Conservation (phyloP, 1,140 invertebrate genomes). For the Eupristina koningsbergeri region DNA sequence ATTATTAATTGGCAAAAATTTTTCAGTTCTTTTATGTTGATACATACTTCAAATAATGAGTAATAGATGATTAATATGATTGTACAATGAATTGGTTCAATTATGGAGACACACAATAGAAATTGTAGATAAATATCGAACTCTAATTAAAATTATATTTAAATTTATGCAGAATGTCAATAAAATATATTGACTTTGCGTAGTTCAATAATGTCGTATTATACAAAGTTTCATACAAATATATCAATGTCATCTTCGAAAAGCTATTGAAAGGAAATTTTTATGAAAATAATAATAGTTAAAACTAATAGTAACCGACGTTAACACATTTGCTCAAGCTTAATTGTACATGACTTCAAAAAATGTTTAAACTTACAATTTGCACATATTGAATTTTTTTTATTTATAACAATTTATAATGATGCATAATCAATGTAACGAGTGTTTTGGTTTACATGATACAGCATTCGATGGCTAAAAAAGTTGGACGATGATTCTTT, state of each 20-base stretch:
- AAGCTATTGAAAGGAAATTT: neutral
- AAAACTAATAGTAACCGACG: neutral
- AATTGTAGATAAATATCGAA: neutral
- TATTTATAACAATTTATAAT: neutral
- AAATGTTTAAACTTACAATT: neutral
- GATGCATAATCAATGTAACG: neutral
- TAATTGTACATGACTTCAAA: neutral
- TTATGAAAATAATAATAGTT: neutral
- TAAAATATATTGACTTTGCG: neutral
- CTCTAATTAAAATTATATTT: constrained; percentile 5
- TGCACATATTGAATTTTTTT: neutral
- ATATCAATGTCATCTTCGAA: constrained; percentile 20
- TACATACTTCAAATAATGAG: constrained; percentile 3
- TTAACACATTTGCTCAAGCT: neutral
- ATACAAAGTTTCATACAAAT: neutral
- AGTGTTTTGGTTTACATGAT: neutral
- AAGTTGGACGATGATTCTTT: too few species aligned
- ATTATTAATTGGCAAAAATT: too few species aligned
- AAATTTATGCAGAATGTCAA: neutral
- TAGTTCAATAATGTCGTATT: neutral
- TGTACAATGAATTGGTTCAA: too few species aligned
- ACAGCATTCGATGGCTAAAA: too few species aligned
- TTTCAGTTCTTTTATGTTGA: too few species aligned
- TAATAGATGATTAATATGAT: neutral
- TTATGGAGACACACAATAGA: neutral